A percentile compares a stretch with the other conserved stretches of the same genome.
These are phyloP conservation scores for Epicampocera succincta DNA, from an alignment of 2,888 invertebrate species.

Conservation along the genomic window DNA sequence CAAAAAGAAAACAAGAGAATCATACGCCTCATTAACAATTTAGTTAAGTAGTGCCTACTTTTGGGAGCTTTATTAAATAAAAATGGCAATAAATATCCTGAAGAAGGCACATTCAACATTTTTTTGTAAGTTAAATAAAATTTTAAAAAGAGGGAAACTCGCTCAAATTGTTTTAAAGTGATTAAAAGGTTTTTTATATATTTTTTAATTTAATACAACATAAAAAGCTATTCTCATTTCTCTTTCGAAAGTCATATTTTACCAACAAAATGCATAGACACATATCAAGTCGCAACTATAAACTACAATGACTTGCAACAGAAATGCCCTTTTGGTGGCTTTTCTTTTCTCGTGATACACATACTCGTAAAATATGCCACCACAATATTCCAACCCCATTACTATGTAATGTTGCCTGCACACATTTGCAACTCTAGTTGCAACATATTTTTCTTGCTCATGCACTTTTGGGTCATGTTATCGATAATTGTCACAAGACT, in stretches of 20 bases:
- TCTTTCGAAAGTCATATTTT: conserved; percentile 13
- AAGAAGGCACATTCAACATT: background rate
- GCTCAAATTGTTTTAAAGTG: background rate
- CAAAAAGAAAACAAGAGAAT: conserved; percentile 6
- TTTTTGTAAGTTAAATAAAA: background rate
- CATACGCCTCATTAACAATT: conserved; percentile 22
- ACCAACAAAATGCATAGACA: too few species aligned
- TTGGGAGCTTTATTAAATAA: conserved; percentile 4
- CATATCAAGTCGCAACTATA: conserved; percentile 15
- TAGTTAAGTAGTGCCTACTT: conserved; percentile 53
- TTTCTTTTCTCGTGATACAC: background rate
- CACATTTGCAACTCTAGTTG: conserved; percentile 23
- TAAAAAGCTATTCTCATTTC: too few species aligned
- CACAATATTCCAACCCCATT: conserved; percentile 24
- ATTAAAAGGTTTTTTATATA: background rate
- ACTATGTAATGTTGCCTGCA: background rate
- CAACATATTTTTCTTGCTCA: conserved; percentile 42
- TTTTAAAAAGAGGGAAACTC: background rate
- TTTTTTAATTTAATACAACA: background rate
- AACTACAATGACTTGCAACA: conserved; percentile 19
- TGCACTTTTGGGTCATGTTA: conserved; percentile 66
- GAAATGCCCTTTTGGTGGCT: conserved; percentile 26
- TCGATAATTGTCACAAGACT: conserved; percentile 69
- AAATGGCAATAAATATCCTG: conserved; percentile 2
- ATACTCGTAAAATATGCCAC: background rate